Base-by-base conservation (phyloP, 2,797 vertebrate species). In the Pangasius macronema region DNA sequence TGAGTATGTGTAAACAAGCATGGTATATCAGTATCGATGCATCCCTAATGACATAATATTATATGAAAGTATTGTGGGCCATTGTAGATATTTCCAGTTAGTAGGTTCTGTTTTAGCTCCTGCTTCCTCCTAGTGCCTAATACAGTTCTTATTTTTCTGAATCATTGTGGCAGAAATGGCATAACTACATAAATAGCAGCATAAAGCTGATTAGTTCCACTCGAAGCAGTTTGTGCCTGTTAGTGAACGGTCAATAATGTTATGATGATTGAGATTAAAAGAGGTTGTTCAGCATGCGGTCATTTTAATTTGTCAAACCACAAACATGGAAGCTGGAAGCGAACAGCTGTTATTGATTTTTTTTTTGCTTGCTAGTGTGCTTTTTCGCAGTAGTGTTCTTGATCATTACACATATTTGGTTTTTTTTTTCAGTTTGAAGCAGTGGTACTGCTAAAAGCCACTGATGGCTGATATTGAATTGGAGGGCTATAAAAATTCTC, bases 141-240 rank as follows among this genome's bases (percentile, higher is more conserved):
- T 61, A 59, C 55, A 81, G 51, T 8, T 81, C 33, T 79, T 79
- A 22, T 36, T 55, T 79, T 53, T 13, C 57, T 22, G 16, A 57
- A 57, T 79, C 53, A 1, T 30, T 20, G 2, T 79, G 18, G 13
- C 51, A 39, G 33, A 61, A 81, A 61, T 27, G 77, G 13, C 22
- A 27, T 79, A 57, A 79, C 76, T 24, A 11, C 51, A 55, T 39
- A 81, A 81, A 61, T 61, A 33, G 75, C 77, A 46, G 30, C 65
- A 30, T 82, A 30, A 86, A 82, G 77, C 57, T 85, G 84, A 63
- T 65, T 63, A 70, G 42, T 65, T 70, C 30, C 72, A 68, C 85
- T 67, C 59, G 3, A 61, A 65, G 63, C 72, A 77, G 27, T 85
- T 80, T 80, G 61, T 55, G 24, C 53, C 55, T 86, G 79, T 42